Evolutionary conservation across 1,140 invertebrate genomes (phyloP).

Genomic region (Neodiprion virginianus): DNA sequence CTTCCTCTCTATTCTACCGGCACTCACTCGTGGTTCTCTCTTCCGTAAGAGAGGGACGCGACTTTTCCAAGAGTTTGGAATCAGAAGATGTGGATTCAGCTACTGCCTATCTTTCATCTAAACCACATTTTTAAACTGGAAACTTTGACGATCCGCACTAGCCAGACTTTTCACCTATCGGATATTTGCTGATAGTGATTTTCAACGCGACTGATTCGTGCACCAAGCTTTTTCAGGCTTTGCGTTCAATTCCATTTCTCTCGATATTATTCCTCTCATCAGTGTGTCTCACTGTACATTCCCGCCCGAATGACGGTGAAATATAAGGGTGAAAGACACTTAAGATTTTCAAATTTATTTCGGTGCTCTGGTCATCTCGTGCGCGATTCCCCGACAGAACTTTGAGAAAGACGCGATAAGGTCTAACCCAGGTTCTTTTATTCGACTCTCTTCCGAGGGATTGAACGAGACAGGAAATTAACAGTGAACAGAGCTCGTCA

Average conservation of each 20-base stretch:
- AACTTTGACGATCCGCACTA: background rate
- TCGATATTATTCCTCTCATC: background rate
- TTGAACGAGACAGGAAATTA: too few species aligned
- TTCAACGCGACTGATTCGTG: too few species aligned
- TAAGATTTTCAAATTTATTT: too few species aligned
- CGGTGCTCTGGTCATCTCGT: too few species aligned
- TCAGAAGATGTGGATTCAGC: background rate
- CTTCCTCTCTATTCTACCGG: slow-evolving; percentile 17
- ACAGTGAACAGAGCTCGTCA: too few species aligned
- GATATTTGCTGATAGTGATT: too few species aligned
- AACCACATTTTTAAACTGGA: background rate
- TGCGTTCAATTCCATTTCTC: background rate
- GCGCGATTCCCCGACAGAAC: too few species aligned
- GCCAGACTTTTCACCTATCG: too few species aligned
- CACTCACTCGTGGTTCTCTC: background rate
- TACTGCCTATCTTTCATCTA: background rate
- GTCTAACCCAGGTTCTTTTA: too few species aligned
- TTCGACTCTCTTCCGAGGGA: too few species aligned
- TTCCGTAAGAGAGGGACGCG: background rate
- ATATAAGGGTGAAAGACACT: background rate
- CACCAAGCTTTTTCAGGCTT: too few species aligned
- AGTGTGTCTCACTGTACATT: background rate
- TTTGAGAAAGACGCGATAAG: too few species aligned
- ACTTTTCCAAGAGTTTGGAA: background rate
- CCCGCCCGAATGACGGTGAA: background rate